Percentiles rank a stretch among this genome's conserved stretches.
Conservation (phyloP, 92 coral and sea anemone genomes). For the Porites cylindrica region DNA sequence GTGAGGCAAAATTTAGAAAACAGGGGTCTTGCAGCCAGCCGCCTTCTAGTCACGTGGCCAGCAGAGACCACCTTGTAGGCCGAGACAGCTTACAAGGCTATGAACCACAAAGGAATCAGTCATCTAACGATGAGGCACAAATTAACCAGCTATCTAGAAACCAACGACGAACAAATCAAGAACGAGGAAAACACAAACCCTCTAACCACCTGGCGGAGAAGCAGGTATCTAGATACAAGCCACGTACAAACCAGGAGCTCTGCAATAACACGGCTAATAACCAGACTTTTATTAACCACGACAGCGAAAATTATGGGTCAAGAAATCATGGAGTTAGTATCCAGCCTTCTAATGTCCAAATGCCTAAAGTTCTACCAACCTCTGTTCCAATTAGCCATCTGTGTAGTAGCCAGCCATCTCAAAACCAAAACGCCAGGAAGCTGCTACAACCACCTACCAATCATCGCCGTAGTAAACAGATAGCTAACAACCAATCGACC, state of each 20-base stretch:
- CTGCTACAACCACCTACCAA: neutral
- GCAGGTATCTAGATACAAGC: no score
- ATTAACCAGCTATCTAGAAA: neutral
- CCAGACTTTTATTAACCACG: neutral
- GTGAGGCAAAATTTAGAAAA: neutral
- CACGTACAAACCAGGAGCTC: neutral
- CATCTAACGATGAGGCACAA: neutral
- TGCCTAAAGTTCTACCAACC: neutral
- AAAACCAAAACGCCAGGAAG: neutral
- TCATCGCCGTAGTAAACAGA: neutral
- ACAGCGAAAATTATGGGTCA: no score
- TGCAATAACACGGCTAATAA: neutral
- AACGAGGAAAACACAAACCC: neutral
- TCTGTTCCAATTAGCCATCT: neutral
- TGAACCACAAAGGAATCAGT: neutral
- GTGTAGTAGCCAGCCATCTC: neutral
- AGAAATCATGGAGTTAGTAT: neutral
- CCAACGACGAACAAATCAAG: neutral
- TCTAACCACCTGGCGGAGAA: neutral
- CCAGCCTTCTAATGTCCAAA: neutral
- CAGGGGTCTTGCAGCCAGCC: neutral
- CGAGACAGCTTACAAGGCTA: neutral
- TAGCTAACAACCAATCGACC: neutral
- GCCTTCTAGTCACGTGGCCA: neutral
- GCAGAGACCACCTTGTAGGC: neutral